Percentiles rank a stretch among this genome's conserved stretches.
Evolutionary conservation across 2,797 vertebrate species (phyloP).

Genomic region (Iguana delicatissima): DNA sequence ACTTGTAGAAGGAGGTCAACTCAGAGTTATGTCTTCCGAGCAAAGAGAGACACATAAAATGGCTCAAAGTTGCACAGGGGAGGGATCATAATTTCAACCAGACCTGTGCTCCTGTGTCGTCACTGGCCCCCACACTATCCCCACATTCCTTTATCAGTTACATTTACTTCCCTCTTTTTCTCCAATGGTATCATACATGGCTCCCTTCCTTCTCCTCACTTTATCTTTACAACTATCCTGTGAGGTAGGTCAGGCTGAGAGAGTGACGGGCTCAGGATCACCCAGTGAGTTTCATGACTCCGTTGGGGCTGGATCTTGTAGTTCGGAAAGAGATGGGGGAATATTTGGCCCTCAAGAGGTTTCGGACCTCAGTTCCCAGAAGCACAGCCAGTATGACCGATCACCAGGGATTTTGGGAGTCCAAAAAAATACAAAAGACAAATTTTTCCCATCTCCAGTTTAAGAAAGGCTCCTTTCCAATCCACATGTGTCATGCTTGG

Average conservation of each 20-base stretch:
- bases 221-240: not conserved
- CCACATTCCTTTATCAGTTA: not conserved
- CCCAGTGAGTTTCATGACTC: not conserved
- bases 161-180: not conserved
- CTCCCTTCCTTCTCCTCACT: not conserved
- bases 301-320: not conserved
- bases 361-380: no score
- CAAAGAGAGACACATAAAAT: not conserved
- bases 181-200: not conserved
- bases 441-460: no score
- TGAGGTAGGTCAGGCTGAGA: not conserved
- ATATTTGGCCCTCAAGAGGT: no score
- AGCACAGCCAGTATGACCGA: no score
- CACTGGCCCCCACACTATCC: not conserved
- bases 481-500: no score
- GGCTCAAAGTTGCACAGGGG: not conserved
- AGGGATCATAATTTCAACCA: not conserved
- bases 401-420: no score
- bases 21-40: not conserved
- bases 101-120: not conserved
- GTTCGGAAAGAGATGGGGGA: no score
- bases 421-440: no score
- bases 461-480: no score
- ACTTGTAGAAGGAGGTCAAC: not conserved
- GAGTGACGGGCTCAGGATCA: not conserved